These are phyloP conservation scores for Agrochola macilenta DNA, from an alignment of 2,888 invertebrate genomes.

Conservation along the genomic window DNA sequence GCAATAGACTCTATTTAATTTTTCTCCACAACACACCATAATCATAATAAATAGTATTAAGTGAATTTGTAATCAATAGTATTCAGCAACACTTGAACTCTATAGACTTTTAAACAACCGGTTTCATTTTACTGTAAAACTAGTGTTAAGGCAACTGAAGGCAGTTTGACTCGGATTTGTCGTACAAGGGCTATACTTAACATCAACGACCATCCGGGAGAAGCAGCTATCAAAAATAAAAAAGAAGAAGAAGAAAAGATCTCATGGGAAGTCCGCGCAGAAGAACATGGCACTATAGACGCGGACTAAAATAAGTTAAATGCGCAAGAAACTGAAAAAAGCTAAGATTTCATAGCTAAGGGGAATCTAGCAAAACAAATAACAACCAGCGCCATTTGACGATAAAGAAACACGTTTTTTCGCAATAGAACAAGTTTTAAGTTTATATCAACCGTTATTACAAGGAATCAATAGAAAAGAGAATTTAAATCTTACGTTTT, in stretches of 20 bases:
- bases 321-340: constrained; percentile 86
- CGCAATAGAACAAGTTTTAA: constrained; percentile 91
- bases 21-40: constrained; percentile 81
- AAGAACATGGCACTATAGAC: constrained; percentile 82
- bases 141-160: constrained; percentile 89
- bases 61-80: constrained; percentile 86
- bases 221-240: constrained; percentile 79
- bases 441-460: constrained; percentile 91
- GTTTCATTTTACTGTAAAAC: constrained; percentile 87
- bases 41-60: constrained; percentile 87
- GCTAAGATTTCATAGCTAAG: constrained; percentile 88
- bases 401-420: constrained; percentile 91
- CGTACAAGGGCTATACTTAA: constrained; percentile 83
- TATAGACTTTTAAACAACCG: constrained; percentile 81
- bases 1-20: constrained; percentile 89
- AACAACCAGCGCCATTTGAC: constrained; percentile 89
- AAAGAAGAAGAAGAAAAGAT: constrained; percentile 78
- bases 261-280: constrained; percentile 81
- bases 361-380: constrained; percentile 86
- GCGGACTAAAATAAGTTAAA: constrained; percentile 85
- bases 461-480: constrained; percentile 90
- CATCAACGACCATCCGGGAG: constrained; percentile 88
- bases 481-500: constrained; percentile 88
- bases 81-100: constrained; percentile 90
- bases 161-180: constrained; percentile 87